Conservation (phyloP, 2,113 vertebrate species). For the Sylvicapra grimmia region DNA sequence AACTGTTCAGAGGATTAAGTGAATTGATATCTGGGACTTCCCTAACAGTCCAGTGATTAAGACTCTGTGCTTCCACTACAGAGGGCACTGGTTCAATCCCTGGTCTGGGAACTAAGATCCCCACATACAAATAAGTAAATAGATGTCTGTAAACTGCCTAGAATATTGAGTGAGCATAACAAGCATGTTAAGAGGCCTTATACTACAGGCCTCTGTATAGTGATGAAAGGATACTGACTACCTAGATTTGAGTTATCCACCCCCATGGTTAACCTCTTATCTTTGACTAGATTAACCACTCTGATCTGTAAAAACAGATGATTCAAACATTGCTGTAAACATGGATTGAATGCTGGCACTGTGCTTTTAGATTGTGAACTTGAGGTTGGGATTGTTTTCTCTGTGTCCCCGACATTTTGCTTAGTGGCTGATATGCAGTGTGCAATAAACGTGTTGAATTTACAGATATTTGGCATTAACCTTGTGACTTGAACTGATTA, state of each 20-base stretch:
- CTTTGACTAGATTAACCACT: background rate
- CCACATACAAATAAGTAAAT: background rate
- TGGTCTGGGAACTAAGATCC: background rate
- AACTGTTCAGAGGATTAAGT: background rate
- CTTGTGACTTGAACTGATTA: background rate
- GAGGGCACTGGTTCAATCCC: background rate
- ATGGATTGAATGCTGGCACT: background rate
- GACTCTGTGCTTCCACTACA: background rate
- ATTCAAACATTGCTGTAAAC: background rate
- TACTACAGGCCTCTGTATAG: background rate
- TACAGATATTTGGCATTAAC: background rate
- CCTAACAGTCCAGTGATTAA: background rate
- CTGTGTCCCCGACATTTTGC: background rate
- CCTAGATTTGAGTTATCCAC: background rate
- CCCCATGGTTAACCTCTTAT: background rate
- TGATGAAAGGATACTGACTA: background rate
- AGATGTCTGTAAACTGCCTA: background rate
- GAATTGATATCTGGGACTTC: background rate
- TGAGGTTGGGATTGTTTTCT: constrained; percentile 1
- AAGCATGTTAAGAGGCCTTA: background rate
- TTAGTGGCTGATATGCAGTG: background rate
- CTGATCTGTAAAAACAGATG: background rate
- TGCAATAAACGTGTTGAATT: constrained; percentile 24
- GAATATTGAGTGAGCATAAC: background rate
- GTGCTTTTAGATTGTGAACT: background rate